Base-by-base conservation (phyloP, 2,888 invertebrate genomes). In the Ashinkailepas kermadecensis region DNA sequence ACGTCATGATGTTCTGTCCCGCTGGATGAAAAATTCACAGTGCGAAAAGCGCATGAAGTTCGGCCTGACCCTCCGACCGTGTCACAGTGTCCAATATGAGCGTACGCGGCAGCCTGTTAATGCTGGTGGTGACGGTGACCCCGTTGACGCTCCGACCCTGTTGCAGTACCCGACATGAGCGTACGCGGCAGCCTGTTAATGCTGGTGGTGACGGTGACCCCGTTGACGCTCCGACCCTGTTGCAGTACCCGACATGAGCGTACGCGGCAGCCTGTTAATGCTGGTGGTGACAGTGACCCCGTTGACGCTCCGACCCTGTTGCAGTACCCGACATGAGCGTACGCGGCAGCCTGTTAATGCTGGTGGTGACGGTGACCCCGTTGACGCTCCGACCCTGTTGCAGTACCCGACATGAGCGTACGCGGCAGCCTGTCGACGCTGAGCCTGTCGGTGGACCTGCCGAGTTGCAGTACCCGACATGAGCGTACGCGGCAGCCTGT, bases 151-250 rank as follows among this genome's bases (percentile, higher is more conserved):
- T 81, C 82, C 80, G 79, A 80, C 65, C 82, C 81, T 78, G 82
- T 59, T 83, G 58, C 87, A 90, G 92, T 93, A 70, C 93, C 97
- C 0, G 95, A 96, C 88, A 91, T 95, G 88, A 93, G 93, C 86
- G 90, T 96, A 23, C 92, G 93, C 83, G 97, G 96, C 39, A 92
- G 92, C 59, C 89, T 98, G 83, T 93, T 95, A 83, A 91, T 93
- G 78, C 88, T 98, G 82, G n/a, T n/a, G n/a, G n/a, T n/a, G n/a
- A n/a, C n/a, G n/a, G n/a, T n/a, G n/a, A n/a, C n/a, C n/a, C n/a
- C n/a, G n/a, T n/a, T n/a, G n/a, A n/a, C n/a, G n/a, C 79, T 81
- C 82, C 80, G 79, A 80, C 65, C 82, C 81, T 78, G 82, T 59
- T 83, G 58, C 87, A 90, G 92, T 93, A 70, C 93, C 97, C 0